Evolutionary conservation across 2,888 invertebrate genomes (phyloP), one percentile per base, ranked within the genome.

Genomic region (Dorcus parallelipipedus): DNA sequence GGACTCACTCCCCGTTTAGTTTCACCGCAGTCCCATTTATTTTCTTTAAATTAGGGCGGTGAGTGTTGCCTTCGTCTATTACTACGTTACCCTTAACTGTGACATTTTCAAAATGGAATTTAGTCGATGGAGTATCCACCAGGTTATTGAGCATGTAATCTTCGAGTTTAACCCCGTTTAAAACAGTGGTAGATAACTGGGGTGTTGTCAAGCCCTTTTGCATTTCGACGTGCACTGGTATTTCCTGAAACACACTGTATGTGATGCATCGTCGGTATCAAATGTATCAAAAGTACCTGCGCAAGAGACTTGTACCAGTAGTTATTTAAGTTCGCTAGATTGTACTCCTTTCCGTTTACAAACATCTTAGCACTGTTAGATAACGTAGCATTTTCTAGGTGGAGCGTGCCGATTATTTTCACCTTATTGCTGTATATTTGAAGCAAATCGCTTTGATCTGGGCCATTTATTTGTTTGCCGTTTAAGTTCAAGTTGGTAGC

Each of bases 261-360:
- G 14, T 17, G 45, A 45, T 6, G 23, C 45, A 17, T 10, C 41
- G 14, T n/a, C 23, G 10, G 9, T 2, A 1, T 33, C 6, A 33
- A 33, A 33, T 33, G 2, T 7, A 9, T 9, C 47, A 49, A 10
- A 33, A 54, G 55, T 64, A 73, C 74, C 67, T 77, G 78, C 57
- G 70, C 60, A 50, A 65, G 68, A 56, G 58, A 71, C 67, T 75
- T 77, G n/a, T 68, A 69, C 77, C 77, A 78, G 62, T 72, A 78
- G 45, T 67, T 60, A 14, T 70, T 57, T 9, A 67, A 50, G 59
- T 70, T 62, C 2, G 56, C 42, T 14, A 57, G 54, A 56, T 68
- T 62, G 51, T 73, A 71, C 54, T 69, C 59, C 26, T 68, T 64
- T 3, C 63, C 71, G 52, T 66, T 62, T 9, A 77, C 56, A 51